These are phyloP conservation scores for Gymnarchus niloticus DNA, from an alignment of 2,113 vertebrate species.

Conservation along the genomic window DNA sequence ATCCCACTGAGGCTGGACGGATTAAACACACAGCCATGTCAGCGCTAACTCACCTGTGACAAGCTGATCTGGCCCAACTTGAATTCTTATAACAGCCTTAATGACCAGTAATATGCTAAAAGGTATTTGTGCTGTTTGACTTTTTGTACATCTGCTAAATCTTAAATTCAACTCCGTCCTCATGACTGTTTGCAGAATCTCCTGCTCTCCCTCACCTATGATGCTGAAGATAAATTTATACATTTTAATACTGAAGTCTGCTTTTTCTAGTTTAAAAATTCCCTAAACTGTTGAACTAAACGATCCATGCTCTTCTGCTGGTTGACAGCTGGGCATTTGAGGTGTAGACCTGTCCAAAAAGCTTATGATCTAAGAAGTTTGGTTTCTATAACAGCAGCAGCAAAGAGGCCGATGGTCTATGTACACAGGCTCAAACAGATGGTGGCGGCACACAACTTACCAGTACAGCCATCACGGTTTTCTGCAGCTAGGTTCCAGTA, in stretches of 20 bases:
- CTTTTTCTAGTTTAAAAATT: not conserved
- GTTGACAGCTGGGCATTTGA: not conserved
- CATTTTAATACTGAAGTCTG: not conserved
- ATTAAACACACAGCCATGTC: not conserved
- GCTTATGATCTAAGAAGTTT: not conserved
- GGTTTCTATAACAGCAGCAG: not conserved
- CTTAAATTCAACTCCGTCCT: not conserved
- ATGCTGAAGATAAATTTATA: not conserved
- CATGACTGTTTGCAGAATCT: not conserved
- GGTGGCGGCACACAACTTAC: too few species aligned
- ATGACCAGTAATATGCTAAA: not conserved
- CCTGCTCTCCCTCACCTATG: too few species aligned
- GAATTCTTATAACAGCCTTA: not conserved
- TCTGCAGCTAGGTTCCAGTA: slow-evolving; percentile 79
- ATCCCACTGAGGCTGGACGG: not conserved
- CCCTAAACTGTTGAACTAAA: not conserved
- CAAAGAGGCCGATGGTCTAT: too few species aligned
- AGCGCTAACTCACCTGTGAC: not conserved
- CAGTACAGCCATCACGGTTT: slow-evolving; percentile 73
- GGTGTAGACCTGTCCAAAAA: not conserved
- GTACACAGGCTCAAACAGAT: too few species aligned
- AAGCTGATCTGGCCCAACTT: not conserved
- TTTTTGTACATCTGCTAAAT: not conserved
- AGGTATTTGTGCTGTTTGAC: not conserved
- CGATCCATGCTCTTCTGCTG: not conserved